Conservation (phyloP, 2,797 vertebrate genomes). For the Crenuchus spilurus region DNA sequence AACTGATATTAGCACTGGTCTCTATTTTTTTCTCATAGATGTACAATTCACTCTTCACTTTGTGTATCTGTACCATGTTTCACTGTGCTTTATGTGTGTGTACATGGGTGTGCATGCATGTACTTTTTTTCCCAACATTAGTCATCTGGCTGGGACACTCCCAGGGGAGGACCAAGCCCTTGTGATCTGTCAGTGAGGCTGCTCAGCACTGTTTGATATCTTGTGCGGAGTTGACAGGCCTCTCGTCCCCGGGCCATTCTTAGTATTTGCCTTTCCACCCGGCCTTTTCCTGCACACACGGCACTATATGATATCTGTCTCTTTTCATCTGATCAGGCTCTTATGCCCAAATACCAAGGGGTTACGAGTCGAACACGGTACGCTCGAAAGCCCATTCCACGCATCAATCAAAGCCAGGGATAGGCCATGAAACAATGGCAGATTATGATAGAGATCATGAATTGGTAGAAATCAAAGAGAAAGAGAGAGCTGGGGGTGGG, state of each 20-base stretch:
- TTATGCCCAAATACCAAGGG: slow-evolving; percentile 70
- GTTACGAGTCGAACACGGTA: slow-evolving; percentile 57
- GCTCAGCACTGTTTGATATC: slow-evolving; percentile 64
- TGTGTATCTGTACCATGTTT: not conserved
- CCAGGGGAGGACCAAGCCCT: slow-evolving; percentile 48
- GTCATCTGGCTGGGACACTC: slow-evolving; percentile 57
- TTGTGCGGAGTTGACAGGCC: slow-evolving; percentile 72
- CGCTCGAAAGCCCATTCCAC: slow-evolving; percentile 29
- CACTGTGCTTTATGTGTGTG: not conserved
- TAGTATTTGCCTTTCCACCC: slow-evolving; percentile 73
- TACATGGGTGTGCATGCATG: slow-evolving; percentile 38
- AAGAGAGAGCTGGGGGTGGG: not conserved
- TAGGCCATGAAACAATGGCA: slow-evolving; percentile 27
- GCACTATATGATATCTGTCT: slow-evolving; percentile 77
- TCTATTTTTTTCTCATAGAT: no score
- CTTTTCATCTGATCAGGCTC: slow-evolving; percentile 69
- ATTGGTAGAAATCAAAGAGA: slow-evolving; percentile 42
- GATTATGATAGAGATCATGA: slow-evolving; percentile 28
- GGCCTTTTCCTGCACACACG: slow-evolving; percentile 62
- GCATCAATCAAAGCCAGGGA: slow-evolving; percentile 45
- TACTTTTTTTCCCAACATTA: slow-evolving; percentile 60
- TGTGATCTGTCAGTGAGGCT: slow-evolving; percentile 68
- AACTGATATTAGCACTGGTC: no score
- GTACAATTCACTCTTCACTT: not conserved
- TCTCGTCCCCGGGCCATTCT: slow-evolving; percentile 67